These are phyloP conservation scores for Schlechtendalia chinensis DNA, from an alignment of 1,140 invertebrate species.

Conservation along the genomic window DNA sequence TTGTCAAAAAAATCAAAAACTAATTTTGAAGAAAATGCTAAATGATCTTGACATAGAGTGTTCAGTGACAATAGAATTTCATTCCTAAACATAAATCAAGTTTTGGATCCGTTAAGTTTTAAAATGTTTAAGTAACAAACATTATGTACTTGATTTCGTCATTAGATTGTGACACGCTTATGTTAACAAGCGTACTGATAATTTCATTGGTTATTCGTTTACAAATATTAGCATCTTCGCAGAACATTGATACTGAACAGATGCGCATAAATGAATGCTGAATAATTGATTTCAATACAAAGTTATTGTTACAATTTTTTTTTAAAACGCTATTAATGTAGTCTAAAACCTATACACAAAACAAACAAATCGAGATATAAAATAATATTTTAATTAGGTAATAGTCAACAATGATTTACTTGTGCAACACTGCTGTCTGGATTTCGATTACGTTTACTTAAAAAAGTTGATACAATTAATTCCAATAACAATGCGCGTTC, in stretches of 20 bases:
- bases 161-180: background rate
- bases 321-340: conserved; percentile 30
- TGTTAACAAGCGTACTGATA: background rate
- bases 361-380: background rate
- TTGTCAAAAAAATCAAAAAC: conserved; percentile 31
- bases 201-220: conserved; percentile 32
- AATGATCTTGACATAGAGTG: conserved; percentile 33
- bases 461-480: conserved; percentile 35
- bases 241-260: conserved; percentile 35
- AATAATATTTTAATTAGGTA: background rate
- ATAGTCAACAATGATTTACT: background rate
- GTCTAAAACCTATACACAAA: conserved; percentile 15
- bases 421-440: conserved; percentile 30
- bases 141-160: conserved; percentile 26
- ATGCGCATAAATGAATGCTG: conserved; percentile 29
- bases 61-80: conserved; percentile 23
- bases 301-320: background rate
- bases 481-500: conserved; percentile 40
- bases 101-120: background rate
- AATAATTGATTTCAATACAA: conserved; percentile 34
- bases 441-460: conserved; percentile 36
- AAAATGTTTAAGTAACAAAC: background rate
- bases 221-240: conserved; percentile 38
- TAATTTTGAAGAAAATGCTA: conserved; percentile 44
- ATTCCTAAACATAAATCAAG: conserved; percentile 1